phyloP scores from a whole-genome alignment of 2,797 vertebrate species.

The Macropus fuliginosus region DNA sequence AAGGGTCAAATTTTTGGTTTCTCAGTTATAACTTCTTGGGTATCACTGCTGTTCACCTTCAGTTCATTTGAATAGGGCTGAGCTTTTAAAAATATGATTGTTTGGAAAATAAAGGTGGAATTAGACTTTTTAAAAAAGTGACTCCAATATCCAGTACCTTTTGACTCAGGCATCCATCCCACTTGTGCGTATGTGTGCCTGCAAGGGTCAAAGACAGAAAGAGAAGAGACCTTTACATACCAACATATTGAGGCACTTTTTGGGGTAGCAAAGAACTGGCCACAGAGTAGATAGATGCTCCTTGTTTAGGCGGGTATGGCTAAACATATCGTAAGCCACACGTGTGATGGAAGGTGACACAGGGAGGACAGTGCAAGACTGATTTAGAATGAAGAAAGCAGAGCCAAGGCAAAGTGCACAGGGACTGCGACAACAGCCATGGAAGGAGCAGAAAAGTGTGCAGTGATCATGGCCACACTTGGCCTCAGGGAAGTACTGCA shows the following conservation, averaged over 20 bases:
- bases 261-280: neutral
- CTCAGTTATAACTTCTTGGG: neutral
- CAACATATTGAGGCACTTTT: neutral
- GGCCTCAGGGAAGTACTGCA: neutral
- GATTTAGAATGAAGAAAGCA: neutral
- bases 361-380: neutral
- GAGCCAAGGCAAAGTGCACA: neutral
- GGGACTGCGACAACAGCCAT: neutral
- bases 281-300: neutral
- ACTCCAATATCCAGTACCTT: neutral
- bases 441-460: neutral
- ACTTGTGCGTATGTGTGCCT: neutral
- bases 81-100: no score
- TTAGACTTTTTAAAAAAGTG: slow-evolving; percentile 11
- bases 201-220: neutral
- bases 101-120: neutral
- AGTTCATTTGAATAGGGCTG: neutral
- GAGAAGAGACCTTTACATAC: neutral
- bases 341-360: neutral
- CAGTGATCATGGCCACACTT: neutral
- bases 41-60: neutral
- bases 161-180: neutral
- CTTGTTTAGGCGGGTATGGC: neutral
- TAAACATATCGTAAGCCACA: neutral
- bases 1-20: neutral